These are phyloP conservation scores for Globodera rostochiensis DNA, from an alignment of 1,140 invertebrate species.

Conservation along the genomic window DNA sequence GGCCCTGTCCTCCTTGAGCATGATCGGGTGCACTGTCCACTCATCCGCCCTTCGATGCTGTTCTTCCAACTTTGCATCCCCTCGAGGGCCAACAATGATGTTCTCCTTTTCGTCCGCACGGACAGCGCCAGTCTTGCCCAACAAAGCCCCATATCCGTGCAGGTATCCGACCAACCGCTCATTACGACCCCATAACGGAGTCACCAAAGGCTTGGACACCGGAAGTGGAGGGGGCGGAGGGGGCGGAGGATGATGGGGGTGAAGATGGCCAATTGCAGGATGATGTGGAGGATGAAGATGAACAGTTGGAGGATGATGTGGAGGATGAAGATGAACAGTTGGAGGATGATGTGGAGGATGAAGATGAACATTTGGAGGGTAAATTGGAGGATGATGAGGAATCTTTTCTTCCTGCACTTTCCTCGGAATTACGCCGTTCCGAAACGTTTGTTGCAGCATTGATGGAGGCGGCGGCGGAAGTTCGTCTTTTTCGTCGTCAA, in stretches of 20 bases:
- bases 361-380: background rate
- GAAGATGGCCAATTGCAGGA: background rate
- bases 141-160: slow-evolving; percentile 20
- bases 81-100: background rate
- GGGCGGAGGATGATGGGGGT: background rate
- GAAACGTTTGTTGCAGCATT: background rate
- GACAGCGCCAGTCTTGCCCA: slow-evolving; percentile 1
- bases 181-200: slow-evolving; percentile 29
- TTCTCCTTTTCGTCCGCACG: slow-evolving; percentile 16
- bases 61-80: background rate
- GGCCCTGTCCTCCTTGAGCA: slow-evolving; percentile 12
- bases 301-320: background rate
- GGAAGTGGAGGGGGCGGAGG: slow-evolving; percentile 14
- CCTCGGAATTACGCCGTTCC: background rate
- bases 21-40: slow-evolving; percentile 26
- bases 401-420: background rate
- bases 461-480: background rate
- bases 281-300: background rate
- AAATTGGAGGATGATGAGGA: slow-evolving; percentile 1
- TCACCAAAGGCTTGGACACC: background rate
- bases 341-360: background rate
- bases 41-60: background rate
- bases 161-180: slow-evolving; percentile 17
- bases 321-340: background rate
- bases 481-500: background rate